Evolutionary conservation across 2,888 invertebrate species (phyloP).

Genomic region (Ligdia adustata): DNA sequence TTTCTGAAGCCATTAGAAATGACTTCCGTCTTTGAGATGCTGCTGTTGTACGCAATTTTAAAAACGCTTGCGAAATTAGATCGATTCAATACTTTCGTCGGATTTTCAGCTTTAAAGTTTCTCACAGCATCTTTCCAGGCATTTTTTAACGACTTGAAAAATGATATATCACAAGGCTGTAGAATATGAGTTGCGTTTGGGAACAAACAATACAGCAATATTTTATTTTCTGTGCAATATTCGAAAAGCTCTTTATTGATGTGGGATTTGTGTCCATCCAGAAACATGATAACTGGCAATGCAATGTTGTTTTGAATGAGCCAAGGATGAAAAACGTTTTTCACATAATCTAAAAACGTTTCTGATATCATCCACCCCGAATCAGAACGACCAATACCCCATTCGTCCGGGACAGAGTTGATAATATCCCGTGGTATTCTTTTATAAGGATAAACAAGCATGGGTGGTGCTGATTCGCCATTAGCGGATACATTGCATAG

Average conservation of each 20-base stretch:
- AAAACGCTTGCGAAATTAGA: constrained; percentile 12
- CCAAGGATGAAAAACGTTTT: constrained; percentile 17
- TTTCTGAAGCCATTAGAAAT: constrained; percentile 24
- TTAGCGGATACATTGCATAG: constrained; percentile 15
- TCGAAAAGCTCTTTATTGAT: constrained; percentile 31
- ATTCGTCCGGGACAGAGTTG: constrained; percentile 28
- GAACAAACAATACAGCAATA: constrained; percentile 34
- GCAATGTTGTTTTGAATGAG: constrained; percentile 15
- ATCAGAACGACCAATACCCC: constrained; percentile 35
- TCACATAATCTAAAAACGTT: constrained; percentile 37
- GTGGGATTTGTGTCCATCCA: constrained; percentile 34
- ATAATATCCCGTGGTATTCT: constrained; percentile 34
- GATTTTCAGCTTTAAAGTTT: constrained; percentile 11
- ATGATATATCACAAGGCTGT: constrained; percentile 41
- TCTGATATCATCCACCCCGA: constrained; percentile 42
- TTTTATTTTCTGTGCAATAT: constrained; percentile 36
- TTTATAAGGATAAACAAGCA: constrained; percentile 40
- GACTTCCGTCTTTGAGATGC: constrained; percentile 4
- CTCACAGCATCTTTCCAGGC: constrained; percentile 10
- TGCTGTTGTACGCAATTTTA: constrained; percentile 12
- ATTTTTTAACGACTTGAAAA: constrained; percentile 14
- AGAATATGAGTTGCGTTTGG: constrained; percentile 43
- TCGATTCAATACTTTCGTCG: constrained; percentile 16
- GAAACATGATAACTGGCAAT: constrained; percentile 30
- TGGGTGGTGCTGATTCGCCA: constrained; percentile 35